Conservation (phyloP, 2,113 vertebrate genomes). For the Phyllostomus discolor region DNA sequence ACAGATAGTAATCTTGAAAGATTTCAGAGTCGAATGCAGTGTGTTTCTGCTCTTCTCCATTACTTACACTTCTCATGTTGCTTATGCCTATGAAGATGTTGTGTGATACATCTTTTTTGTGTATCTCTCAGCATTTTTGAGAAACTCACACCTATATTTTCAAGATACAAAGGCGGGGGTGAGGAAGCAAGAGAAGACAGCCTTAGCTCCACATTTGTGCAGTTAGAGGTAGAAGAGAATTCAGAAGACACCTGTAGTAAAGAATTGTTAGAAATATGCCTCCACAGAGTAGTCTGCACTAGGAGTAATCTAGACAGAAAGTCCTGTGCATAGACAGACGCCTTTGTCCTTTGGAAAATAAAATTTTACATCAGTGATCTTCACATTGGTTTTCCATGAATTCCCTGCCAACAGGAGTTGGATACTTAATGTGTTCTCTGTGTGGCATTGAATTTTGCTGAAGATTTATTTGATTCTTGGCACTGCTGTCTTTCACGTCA, state of each 20-base stretch:
- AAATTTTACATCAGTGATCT: background rate
- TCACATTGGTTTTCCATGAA: conserved; percentile 12
- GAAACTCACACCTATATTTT: background rate
- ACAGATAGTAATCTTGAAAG: background rate
- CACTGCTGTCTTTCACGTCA: background rate
- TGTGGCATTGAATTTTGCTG: background rate
- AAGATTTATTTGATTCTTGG: background rate
- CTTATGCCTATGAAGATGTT: background rate
- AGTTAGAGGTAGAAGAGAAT: background rate
- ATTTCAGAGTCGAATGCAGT: background rate
- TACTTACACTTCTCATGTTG: background rate
- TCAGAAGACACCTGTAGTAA: background rate
- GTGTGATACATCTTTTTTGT: background rate
- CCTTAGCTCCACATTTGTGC: background rate
- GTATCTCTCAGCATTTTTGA: conserved; percentile 14
- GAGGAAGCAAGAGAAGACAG: background rate
- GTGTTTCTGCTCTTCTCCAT: background rate
- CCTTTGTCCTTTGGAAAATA: conserved; percentile 42
- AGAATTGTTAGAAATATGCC: background rate
- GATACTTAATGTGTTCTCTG: background rate
- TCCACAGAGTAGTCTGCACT: background rate
- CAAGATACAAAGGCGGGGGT: background rate
- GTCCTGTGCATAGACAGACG: background rate
- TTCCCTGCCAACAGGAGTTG: background rate
- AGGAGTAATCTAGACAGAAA: background rate